phyloP scores from a whole-genome alignment of 2,113 vertebrate species.

The Nannobrachium achirus region DNA sequence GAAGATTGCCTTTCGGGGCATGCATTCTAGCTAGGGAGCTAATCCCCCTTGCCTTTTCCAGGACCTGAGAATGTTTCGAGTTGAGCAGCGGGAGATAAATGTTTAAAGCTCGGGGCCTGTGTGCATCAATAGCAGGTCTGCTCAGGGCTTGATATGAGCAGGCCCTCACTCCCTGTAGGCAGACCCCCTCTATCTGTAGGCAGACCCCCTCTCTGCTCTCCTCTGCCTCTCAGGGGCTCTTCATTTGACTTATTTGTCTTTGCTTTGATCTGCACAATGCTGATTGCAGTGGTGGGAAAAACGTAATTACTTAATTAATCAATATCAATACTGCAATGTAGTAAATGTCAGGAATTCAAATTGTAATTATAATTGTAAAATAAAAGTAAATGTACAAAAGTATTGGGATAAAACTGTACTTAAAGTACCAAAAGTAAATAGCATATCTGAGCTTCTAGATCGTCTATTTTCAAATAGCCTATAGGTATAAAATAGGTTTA shows the following conservation, averaged over 20 bases:
- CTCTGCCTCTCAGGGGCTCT: background rate
- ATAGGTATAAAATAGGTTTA: too few species aligned
- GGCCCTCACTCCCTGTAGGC: background rate
- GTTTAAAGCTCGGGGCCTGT: conserved; percentile 25
- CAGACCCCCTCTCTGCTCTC: background rate
- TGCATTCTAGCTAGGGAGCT: conserved; percentile 47
- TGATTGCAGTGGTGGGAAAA: too few species aligned
- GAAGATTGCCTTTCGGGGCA: conserved; percentile 42
- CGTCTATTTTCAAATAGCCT: too few species aligned
- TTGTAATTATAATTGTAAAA: too few species aligned
- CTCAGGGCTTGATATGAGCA: conserved; percentile 20
- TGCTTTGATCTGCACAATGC: conserved; percentile 33
- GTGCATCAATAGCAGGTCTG: conserved; percentile 28
- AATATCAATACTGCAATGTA: too few species aligned
- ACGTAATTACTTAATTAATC: too few species aligned
- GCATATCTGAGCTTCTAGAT: too few species aligned
- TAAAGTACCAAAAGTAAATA: too few species aligned
- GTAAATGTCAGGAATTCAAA: too few species aligned
- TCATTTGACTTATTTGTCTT: conserved; percentile 20
- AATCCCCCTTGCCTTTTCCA: conserved; percentile 38
- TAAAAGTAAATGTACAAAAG: too few species aligned
- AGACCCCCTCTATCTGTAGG: background rate
- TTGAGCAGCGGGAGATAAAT: conserved; percentile 33
- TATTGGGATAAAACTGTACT: too few species aligned
- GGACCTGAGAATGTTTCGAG: conserved; percentile 26